A percentile compares a stretch with the other conserved stretches of the same genome.
phyloP scores from a whole-genome alignment of 2,113 vertebrate species.

The Campylomormyrus tamandua region DNA sequence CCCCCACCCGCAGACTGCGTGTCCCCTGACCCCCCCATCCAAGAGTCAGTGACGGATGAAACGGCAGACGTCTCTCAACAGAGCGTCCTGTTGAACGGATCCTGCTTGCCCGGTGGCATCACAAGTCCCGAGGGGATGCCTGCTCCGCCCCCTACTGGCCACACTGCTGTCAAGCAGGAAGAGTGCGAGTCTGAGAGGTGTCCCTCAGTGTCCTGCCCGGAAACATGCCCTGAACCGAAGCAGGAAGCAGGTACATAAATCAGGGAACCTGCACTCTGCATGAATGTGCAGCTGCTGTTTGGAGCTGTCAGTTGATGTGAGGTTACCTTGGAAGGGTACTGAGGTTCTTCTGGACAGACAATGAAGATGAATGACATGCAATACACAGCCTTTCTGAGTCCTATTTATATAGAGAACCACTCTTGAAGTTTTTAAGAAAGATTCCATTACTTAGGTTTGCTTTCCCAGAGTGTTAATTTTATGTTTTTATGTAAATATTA shows the following conservation, averaged over 20 bases:
- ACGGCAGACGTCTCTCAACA: background rate
- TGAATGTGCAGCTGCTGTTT: background rate
- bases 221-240: background rate
- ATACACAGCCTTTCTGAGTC: background rate
- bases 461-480: background rate
- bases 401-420: background rate
- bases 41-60: background rate
- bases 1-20: background rate
- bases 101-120: conserved; percentile 32
- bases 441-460: background rate
- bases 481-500: background rate
- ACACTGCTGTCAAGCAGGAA: conserved; percentile 49
- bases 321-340: background rate
- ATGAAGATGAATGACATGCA: background rate
- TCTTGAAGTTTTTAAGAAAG: background rate
- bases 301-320: background rate
- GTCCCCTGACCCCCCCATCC: background rate
- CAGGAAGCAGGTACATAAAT: conserved; percentile 11
- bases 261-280: background rate
- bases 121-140: conserved; percentile 1
- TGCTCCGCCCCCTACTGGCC: conserved; percentile 53
- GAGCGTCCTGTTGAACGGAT: background rate
- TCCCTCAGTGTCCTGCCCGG: background rate
- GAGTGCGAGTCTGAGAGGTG: conserved; percentile 30
- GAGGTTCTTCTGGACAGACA: background rate